phyloP scores from a whole-genome alignment of 2,113 vertebrate genomes.

The Ictidomys tridecemlineatus region DNA sequence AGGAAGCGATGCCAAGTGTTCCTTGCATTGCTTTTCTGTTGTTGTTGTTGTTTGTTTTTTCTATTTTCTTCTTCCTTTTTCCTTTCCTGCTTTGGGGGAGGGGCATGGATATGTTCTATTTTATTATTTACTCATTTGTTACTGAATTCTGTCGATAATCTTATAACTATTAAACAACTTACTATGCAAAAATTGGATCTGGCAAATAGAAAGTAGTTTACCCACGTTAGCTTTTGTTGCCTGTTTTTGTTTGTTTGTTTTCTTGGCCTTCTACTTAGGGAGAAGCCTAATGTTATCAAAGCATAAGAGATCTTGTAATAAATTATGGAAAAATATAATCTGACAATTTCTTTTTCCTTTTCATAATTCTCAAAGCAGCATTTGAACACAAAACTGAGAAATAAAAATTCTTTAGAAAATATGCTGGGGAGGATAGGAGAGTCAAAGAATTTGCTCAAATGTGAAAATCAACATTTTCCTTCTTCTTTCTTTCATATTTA shows the following conservation, averaged over 20 bases:
- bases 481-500: background rate
- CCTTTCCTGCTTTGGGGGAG: background rate
- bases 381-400: background rate
- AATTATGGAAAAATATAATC: background rate
- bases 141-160: background rate
- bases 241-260: background rate
- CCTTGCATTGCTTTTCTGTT: background rate
- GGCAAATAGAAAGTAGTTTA: background rate
- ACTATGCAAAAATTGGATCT: background rate
- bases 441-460: background rate
- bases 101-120: background rate
- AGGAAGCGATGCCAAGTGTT: background rate
- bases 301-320: background rate
- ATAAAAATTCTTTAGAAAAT: background rate
- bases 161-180: background rate
- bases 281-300: background rate
- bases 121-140: conserved; percentile 11
- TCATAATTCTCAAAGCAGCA: background rate
- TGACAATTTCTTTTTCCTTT: background rate
- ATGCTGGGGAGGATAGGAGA: background rate
- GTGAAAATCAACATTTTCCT: background rate
- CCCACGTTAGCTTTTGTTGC: background rate
- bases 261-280: background rate
- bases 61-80: background rate
- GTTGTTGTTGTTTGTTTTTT: background rate